Evolutionary conservation across 64 coral and sea anemone genomes (phyloP).

Genomic region (Hydrozoanthus tunicans): DNA sequence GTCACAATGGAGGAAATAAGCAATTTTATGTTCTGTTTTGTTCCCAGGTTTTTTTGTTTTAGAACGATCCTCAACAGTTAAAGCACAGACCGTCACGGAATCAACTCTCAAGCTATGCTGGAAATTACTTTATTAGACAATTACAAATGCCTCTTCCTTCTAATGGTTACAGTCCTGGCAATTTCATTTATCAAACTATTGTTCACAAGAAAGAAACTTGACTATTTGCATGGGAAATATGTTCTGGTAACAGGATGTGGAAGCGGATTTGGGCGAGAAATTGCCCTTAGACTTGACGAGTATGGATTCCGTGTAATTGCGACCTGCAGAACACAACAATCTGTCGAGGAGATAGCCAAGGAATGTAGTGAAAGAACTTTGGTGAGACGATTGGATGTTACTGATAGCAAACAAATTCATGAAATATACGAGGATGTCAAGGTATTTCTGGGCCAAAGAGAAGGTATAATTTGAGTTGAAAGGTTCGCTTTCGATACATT

Average conservation of each 20-base stretch:
- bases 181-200: neutral
- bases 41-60: too few species aligned
- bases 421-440: neutral
- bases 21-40: too few species aligned
- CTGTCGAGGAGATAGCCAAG: neutral
- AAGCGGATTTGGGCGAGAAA: conserved; percentile 24
- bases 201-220: neutral
- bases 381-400: conserved; percentile 24
- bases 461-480: neutral
- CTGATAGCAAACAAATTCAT: conserved; percentile 24
- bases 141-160: neutral
- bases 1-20: too few species aligned
- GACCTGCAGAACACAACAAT: conserved; percentile 8
- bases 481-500: neutral
- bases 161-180: neutral
- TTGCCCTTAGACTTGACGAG: conserved; percentile 21
- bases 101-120: neutral
- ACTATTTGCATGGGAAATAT: neutral
- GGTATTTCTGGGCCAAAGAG: neutral
- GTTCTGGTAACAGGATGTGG: conserved; percentile 49
- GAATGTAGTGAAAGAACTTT: neutral
- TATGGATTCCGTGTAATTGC: conserved; percentile 31
- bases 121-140: neutral
- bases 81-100: too few species aligned
- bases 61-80: too few species aligned